Evolutionary conservation across 2,888 invertebrate species (phyloP).

Genomic region (Melitaea athalia): DNA sequence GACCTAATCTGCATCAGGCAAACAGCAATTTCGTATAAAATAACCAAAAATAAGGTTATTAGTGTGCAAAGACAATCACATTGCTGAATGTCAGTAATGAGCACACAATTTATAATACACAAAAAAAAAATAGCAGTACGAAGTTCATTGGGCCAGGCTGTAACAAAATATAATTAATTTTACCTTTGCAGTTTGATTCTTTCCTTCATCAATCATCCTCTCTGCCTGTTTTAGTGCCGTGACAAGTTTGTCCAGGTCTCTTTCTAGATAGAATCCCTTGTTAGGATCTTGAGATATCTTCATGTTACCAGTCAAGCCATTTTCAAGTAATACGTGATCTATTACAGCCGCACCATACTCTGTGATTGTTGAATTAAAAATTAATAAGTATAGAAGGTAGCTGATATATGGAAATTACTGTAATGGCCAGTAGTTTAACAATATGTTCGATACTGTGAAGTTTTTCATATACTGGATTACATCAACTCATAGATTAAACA

Average conservation of each 20-base stretch:
- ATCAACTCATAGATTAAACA: no score
- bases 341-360: constrained; percentile 96
- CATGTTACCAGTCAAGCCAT: constrained; percentile 84
- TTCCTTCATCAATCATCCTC: constrained; percentile 82
- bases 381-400: no score
- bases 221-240: constrained; percentile 87
- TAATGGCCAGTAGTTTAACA: no score
- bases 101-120: not conserved
- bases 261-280: constrained; percentile 85
- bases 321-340: constrained; percentile 91
- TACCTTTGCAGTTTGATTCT: constrained; percentile 82
- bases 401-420: no score
- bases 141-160: no score
- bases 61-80: no score
- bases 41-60: no score
- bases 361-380: constrained; percentile 43
- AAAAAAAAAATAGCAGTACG: no score
- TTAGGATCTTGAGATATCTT: constrained; percentile 62
- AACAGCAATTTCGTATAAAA: no score
- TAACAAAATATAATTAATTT: not conserved
- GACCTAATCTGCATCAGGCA: no score
- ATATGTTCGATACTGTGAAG: no score
- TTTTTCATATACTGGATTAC: no score
- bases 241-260: constrained; percentile 84
- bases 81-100: not conserved